Conservation (phyloP, 2,888 invertebrate species). For the Drosophila borealis region DNA sequence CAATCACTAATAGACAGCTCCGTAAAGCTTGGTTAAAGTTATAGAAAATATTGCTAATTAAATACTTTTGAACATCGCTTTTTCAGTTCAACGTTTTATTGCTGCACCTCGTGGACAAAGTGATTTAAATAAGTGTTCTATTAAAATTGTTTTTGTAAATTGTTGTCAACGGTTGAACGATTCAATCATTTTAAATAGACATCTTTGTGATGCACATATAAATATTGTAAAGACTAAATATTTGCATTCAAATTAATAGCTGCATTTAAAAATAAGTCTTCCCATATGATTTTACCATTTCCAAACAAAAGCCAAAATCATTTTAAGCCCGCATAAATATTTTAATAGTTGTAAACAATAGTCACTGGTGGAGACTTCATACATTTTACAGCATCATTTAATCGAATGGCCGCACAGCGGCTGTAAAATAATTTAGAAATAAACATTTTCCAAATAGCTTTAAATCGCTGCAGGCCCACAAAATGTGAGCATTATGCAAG, state of each 20-base stretch:
- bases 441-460: constrained; percentile 58
- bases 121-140: no score
- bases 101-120: no score
- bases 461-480: constrained; percentile 34
- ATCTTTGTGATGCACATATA: no score
- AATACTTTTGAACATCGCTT: no score
- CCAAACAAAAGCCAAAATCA: background rate
- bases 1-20: background rate
- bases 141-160: no score
- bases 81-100: no score
- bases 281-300: background rate
- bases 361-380: background rate
- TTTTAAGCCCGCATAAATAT: constrained; percentile 30
- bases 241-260: background rate
- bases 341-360: background rate
- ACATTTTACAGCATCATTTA: constrained; percentile 18
- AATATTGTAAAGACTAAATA: background rate
- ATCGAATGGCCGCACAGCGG: constrained; percentile 17
- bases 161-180: no score
- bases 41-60: no score
- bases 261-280: background rate
- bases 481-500: background rate
- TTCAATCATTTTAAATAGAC: no score
- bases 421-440: constrained; percentile 32
- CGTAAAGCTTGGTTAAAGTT: no score